Percentiles rank a stretch among this genome's conserved stretches.
Conservation (phyloP, 2,888 invertebrate genomes). For the Drosophila formosana region DNA sequence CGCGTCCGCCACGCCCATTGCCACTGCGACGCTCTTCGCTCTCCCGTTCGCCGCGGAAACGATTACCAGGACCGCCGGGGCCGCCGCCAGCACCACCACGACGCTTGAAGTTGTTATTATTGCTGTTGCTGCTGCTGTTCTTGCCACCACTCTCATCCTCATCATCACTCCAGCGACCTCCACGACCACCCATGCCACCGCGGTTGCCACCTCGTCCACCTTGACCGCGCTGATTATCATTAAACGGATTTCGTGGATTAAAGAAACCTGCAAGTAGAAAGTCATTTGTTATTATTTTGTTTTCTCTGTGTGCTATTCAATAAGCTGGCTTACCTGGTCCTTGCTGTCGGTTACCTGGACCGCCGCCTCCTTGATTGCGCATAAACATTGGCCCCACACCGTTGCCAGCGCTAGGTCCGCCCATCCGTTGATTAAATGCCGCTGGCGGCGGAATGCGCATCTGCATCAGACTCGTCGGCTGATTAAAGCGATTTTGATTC, state of each 20-base stretch:
- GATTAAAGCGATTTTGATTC: conserved; percentile 84
- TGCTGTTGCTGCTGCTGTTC: conserved; percentile 32
- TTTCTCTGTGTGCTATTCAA: not conserved
- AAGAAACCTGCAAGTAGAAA: conserved; percentile 72
- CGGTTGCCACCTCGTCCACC: conserved; percentile 57
- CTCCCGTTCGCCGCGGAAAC: conserved; percentile 80
- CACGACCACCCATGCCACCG: conserved; percentile 61
- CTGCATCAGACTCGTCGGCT: conserved; percentile 84
- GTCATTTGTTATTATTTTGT: not conserved
- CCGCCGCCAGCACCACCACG: conserved; percentile 84
- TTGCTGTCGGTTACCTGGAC: conserved; percentile 72
- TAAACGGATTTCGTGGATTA: conserved; percentile 82
- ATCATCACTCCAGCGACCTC: conserved; percentile 75
- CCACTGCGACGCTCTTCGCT: conserved; percentile 71
- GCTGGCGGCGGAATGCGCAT: conserved; percentile 84
- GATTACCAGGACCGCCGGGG: conserved; percentile 68
- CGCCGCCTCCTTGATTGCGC: conserved; percentile 66
- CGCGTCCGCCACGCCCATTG: conserved; percentile 53
- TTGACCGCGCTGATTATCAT: conserved; percentile 76
- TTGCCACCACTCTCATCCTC: conserved; percentile 64
- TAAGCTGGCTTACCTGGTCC: conserved; percentile 77
- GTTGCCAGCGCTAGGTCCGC: conserved; percentile 63
- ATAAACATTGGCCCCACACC: conserved; percentile 71
- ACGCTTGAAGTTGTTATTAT: conserved; percentile 73
- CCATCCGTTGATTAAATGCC: conserved; percentile 82